phyloP scores from a whole-genome alignment of 2,113 vertebrate genomes.

The Sebastes schlegelii region DNA sequence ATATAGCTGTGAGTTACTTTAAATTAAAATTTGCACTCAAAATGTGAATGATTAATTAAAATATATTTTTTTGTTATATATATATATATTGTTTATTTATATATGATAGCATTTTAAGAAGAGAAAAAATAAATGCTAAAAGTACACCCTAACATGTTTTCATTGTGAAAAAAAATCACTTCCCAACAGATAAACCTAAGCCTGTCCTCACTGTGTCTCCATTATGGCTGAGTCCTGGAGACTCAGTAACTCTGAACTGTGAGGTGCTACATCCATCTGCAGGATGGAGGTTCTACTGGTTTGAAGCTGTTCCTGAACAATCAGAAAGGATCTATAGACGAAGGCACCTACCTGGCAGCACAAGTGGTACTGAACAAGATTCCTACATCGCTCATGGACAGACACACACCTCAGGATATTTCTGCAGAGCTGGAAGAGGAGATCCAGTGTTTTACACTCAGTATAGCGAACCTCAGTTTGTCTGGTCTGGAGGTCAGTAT shows the following conservation, averaged over 20 bases:
- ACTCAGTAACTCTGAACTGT: too few species aligned
- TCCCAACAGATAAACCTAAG: constrained; percentile 9
- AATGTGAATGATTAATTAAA: too few species aligned
- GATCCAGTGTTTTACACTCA: too few species aligned
- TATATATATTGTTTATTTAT: too few species aligned
- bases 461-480: too few species aligned
- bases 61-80: too few species aligned
- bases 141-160: background rate
- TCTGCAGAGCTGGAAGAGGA: too few species aligned
- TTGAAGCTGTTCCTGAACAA: constrained; percentile 16
- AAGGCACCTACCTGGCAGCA: constrained; percentile 20
- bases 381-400: constrained; percentile 44
- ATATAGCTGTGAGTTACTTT: background rate
- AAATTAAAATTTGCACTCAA: too few species aligned
- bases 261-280: too few species aligned
- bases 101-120: background rate
- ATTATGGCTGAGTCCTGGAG: constrained; percentile 21
- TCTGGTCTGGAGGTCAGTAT: too few species aligned
- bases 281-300: constrained; percentile 32
- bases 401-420: constrained; percentile 41
- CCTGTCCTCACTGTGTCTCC: constrained; percentile 47
- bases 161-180: background rate
- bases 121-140: too few species aligned
- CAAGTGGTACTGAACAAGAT: background rate
- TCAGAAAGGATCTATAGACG: background rate